Conservation (phyloP, 2,888 invertebrate genomes). For the Mactromeris polynyma region DNA sequence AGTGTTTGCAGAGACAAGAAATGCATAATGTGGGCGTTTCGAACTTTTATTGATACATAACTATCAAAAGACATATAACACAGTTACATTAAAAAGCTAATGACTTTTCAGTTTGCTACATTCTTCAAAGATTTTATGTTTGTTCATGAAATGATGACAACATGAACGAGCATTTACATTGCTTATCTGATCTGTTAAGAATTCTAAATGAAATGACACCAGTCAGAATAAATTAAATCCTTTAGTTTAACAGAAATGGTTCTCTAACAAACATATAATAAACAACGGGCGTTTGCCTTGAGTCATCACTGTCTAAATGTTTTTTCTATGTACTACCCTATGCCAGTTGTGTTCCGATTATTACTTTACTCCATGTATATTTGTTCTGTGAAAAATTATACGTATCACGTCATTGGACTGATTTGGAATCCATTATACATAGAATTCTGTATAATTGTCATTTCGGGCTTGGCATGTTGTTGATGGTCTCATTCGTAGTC, state of each 20-base stretch:
- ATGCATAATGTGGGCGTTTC: not conserved
- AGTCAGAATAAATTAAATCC: not conserved
- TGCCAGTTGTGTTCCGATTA: too few species aligned
- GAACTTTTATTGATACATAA: slow-evolving; percentile 2
- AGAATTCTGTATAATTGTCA: not conserved
- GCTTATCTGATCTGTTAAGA: not conserved
- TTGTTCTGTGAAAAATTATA: too few species aligned
- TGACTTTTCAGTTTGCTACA: not conserved
- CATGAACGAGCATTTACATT: not conserved
- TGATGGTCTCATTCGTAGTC: not conserved
- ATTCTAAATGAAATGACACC: not conserved
- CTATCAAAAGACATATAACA: slow-evolving; percentile 4
- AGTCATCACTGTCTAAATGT: too few species aligned
- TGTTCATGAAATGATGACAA: not conserved
- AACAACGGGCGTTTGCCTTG: too few species aligned
- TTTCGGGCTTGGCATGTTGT: not conserved
- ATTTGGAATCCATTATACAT: not conserved
- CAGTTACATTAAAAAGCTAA: not conserved
- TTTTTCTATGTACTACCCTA: too few species aligned
- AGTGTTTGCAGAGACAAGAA: not conserved
- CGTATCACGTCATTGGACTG: too few species aligned
- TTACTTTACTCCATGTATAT: too few species aligned
- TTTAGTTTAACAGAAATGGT: not conserved
- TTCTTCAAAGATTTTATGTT: not conserved
- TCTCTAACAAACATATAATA: not conserved